Percentiles rank a stretch among this genome's conserved stretches.
Evolutionary conservation across 2,113 vertebrate genomes (phyloP).

Genomic region (Pteropus alecto): DNA sequence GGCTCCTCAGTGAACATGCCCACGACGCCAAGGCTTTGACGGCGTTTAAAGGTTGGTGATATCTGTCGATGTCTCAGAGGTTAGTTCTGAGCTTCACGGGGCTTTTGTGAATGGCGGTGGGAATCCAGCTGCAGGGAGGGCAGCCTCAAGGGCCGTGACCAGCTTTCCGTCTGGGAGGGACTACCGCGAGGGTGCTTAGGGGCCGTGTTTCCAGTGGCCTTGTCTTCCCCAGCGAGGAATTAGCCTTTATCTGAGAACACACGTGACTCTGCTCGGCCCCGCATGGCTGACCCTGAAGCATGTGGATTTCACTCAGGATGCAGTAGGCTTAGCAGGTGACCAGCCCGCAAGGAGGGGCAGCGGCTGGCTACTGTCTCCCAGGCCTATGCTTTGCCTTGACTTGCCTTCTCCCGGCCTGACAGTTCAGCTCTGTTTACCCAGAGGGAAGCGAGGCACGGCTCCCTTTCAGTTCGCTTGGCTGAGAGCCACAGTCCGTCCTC

Average conservation of each 20-base stretch:
- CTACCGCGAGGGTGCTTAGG: neutral
- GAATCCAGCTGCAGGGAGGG: neutral
- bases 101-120: neutral
- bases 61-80: neutral
- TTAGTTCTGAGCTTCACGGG: neutral
- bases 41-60: neutral
- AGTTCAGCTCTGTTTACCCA: too few species aligned
- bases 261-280: neutral
- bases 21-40: neutral
- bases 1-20: too few species aligned
- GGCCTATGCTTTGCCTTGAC: neutral
- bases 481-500: neutral
- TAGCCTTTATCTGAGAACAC: neutral
- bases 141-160: too few species aligned
- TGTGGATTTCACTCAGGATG: accelerated
- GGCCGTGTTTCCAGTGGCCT: neutral
- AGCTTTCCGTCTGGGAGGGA: neutral
- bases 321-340: too few species aligned
- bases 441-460: neutral
- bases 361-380: neutral
- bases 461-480: neutral
- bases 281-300: too few species aligned
- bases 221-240: neutral
- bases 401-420: neutral
- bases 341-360: neutral